Evolutionary conservation across 2,888 invertebrate genomes (phyloP), one percentile per base, ranked within the genome.

Genomic region (Prenolepis imparis): DNA sequence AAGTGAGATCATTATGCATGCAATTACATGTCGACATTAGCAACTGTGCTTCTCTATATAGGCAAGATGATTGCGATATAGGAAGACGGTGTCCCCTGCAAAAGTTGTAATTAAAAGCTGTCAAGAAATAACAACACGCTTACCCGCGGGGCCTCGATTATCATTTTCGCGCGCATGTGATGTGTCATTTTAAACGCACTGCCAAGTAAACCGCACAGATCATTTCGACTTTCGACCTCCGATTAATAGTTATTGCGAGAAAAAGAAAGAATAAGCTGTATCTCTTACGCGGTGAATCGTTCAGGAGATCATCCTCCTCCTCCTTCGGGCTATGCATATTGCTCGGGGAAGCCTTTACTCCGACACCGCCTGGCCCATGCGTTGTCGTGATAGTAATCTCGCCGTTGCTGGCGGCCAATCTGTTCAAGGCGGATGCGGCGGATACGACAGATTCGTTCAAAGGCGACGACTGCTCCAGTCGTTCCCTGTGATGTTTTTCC

Each of bases 261-360:
- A 3, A 21, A 59, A 12, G 15, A 36, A 12, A 41, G 48, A 48
- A 61, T 39, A 82, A 81, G 39, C 21, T 57, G 48, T 55, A 18
- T 97, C 97, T 97, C 97, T 97, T 96, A 98, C 98, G 97, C 95
- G 98, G 97, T 78, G 97, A 97, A 95, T 98, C 98, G 92, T 97
- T 97, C 66, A 98, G 96, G 89, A 98, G 95, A 95, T 98, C 98
- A 63, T 95, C 94, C 18, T 95, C 94, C 3, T 94, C 94, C 59
- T 94, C 94, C 84, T 93, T 94, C 24, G 93, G 92, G 89, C 94
- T 94, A 88, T 94, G 94, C 84, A 94, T 90, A 90, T 95, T 96
- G 66, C 93, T 95, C 44, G 94, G 95, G 84, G 94, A 94, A 18
- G 94, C 92, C 88, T 94, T 95, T 77, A 93, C 87, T 68, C 92